Evolutionary conservation across 2,113 vertebrate genomes (phyloP).

Genomic region (Uria lomvia): DNA sequence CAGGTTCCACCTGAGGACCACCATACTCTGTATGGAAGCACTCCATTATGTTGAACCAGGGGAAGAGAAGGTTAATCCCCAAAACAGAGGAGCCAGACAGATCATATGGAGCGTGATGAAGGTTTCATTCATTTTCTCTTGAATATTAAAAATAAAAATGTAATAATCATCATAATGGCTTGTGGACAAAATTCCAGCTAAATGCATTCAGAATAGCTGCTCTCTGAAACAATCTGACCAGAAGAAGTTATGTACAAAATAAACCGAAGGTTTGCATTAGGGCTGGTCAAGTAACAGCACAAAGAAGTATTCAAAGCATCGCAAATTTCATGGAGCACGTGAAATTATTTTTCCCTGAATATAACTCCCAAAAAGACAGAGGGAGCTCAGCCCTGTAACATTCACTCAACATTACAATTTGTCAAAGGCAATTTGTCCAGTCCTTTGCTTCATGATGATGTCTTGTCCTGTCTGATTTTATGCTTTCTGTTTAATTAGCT

Average conservation of each 20-base stretch:
- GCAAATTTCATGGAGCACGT: background rate
- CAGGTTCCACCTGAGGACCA: background rate
- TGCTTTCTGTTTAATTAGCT: background rate
- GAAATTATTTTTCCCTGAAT: background rate
- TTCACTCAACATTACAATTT: background rate
- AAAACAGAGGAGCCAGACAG: background rate
- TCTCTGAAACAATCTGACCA: background rate
- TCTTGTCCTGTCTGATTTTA: background rate
- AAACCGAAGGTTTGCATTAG: background rate
- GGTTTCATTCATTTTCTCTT: background rate
- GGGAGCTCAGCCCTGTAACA: background rate
- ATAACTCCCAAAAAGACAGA: background rate
- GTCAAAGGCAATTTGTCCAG: background rate
- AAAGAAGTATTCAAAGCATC: background rate
- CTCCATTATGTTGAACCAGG: background rate
- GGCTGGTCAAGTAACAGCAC: background rate
- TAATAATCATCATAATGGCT: background rate
- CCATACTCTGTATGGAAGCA: background rate
- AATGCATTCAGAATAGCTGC: background rate
- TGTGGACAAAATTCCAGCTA: background rate
- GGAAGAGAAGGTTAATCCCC: background rate
- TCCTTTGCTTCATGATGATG: background rate
- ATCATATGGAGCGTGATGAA: background rate
- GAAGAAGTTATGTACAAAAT: background rate
- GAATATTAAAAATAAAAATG: background rate